Evolutionary conservation across 2,113 vertebrate species (phyloP).

Genomic region (Noturus placidus): DNA sequence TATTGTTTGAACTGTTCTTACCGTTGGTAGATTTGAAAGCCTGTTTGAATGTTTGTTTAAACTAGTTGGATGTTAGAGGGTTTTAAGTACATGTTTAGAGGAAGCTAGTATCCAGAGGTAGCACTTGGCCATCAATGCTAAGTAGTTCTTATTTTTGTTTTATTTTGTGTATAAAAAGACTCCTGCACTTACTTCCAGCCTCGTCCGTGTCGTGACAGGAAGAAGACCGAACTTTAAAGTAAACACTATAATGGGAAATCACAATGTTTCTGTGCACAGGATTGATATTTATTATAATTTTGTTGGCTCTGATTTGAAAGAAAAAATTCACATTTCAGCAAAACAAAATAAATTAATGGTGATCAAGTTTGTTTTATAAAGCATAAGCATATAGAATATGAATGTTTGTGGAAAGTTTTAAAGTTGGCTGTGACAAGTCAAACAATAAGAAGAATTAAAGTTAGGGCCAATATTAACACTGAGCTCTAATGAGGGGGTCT

Average conservation of each 20-base stretch:
- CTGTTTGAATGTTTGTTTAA: no score
- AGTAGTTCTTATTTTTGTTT: no score
- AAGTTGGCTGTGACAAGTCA: neutral
- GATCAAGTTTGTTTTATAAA: neutral
- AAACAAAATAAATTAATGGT: neutral
- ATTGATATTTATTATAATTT: neutral
- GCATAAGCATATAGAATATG: neutral
- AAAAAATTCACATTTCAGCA: neutral
- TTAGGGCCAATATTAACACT: conserved; percentile 20
- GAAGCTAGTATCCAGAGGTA: no score
- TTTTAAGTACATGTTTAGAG: no score
- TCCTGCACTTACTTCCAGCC: no score
- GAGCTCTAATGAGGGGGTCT: conserved; percentile 13
- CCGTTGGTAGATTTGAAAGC: no score
- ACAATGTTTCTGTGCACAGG: neutral
- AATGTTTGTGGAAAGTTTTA: neutral
- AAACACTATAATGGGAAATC: neutral
- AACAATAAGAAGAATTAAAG: neutral
- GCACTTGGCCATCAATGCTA: no score
- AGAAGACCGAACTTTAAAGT: neutral
- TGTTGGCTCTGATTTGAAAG: neutral
- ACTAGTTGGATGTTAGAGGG: no score
- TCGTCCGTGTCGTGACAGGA: no score
- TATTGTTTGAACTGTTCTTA: no score
- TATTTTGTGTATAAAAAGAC: no score